Conservation (phyloP, 2,888 invertebrate genomes). For the Glaucopsyche alexis region DNA sequence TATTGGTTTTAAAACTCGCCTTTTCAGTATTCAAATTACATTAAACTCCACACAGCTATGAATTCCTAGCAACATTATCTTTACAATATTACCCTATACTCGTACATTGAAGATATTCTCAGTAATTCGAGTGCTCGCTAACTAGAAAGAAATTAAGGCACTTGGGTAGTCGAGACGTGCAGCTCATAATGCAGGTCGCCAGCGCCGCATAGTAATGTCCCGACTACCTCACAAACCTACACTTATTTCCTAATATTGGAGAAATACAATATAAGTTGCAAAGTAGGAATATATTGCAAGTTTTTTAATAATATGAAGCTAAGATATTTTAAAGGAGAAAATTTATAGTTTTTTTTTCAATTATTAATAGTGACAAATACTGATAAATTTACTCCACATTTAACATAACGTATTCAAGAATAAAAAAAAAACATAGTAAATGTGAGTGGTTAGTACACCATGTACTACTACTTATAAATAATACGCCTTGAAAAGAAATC, state of each 20-base stretch:
- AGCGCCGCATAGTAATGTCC: conserved; percentile 45
- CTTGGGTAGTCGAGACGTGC: conserved; percentile 51
- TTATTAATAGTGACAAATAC: not conserved
- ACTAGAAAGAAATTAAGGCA: conserved; percentile 44
- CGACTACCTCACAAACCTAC: conserved; percentile 34
- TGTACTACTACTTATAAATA: not conserved
- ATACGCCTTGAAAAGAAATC: not conserved
- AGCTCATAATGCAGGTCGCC: conserved; percentile 42
- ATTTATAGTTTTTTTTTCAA: not conserved
- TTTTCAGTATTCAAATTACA: too few relatives aligned
- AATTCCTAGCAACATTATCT: conserved; percentile 16
- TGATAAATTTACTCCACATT: too few relatives aligned
- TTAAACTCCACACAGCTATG: not conserved
- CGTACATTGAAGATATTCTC: conserved; percentile 29
- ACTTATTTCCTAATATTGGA: not conserved
- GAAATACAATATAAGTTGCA: not conserved
- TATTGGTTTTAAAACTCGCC: too few relatives aligned
- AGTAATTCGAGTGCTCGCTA: conserved; percentile 33
- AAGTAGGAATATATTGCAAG: not conserved
- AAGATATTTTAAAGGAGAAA: not conserved
- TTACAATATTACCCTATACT: conserved; percentile 17
- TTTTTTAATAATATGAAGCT: too few relatives aligned
- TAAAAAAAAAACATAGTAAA: not conserved
- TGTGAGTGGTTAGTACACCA: too few relatives aligned
- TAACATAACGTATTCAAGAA: not conserved